Evolutionary conservation across 2,113 vertebrate species (phyloP), one percentile per base, ranked within the genome.

Genomic region (Oryzias melastigma): DNA sequence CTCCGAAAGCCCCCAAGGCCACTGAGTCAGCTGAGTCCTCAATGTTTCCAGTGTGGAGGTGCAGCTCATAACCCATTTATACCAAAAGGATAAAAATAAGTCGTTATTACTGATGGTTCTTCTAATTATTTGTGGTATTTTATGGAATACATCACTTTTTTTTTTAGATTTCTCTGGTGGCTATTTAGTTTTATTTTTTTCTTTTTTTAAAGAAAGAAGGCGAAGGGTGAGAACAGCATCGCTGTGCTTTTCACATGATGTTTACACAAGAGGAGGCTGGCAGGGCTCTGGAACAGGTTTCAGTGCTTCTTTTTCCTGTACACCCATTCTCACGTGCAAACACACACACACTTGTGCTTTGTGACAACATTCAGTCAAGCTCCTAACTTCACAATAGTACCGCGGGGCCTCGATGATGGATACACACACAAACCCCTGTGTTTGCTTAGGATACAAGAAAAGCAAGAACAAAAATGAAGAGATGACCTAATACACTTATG

Each of bases 11-110:
- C 70, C 78, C 61, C 48, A 27, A 65, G 59, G 69, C 50, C 89
- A 72, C 87, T 85, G 81, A 84, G 60, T 88, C 77, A 89, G 77
- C 83, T 83, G 75, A 83, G 70, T 78, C 57, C 62, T n/a, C 63
- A 46, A 40, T 65, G 71, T 25, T 50, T 52, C 52, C 62, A 22
- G 46, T 60, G 60, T 48, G 45, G 63, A 60, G 68, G 55, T 50
- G 57, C 42, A 44, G 59, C 24, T 24, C 25, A 52, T 49, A 27
- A 54, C 10, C 42, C 40, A 27, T 54, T 67, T 27, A 15, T 14
- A 43, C 47, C 61, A 16, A 29, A 27, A 58, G n/a, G 14, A 35
- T 5, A 57, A 53, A 35, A 15, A 8, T 8, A 35, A 12, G 35
- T 35, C 3, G 35, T 13, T 52, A 52, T 19, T 17, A 22, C 17